phyloP scores from a whole-genome alignment of 1,140 invertebrate genomes.

The Dreissena rostriformis region DNA sequence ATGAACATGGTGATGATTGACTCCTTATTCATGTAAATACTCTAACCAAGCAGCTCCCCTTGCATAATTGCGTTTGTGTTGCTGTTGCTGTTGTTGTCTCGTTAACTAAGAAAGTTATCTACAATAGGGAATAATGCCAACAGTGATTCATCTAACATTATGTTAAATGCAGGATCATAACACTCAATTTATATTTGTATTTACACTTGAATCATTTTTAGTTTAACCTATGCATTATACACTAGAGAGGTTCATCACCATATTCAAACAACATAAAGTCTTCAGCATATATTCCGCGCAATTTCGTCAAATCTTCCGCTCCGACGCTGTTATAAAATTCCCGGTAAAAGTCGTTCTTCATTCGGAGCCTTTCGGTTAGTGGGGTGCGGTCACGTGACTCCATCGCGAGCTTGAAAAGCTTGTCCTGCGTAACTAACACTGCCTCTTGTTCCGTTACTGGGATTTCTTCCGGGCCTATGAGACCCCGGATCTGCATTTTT shows the following conservation, averaged over 20 bases:
- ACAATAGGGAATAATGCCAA: neutral
- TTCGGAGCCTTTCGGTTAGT: slow-evolving; percentile 8
- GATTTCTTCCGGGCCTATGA: slow-evolving; percentile 50
- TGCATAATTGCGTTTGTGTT: neutral
- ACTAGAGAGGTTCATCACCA: slow-evolving; percentile 30
- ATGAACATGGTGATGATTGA: no score
- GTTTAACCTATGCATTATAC: neutral
- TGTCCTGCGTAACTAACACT: neutral
- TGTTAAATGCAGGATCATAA: neutral
- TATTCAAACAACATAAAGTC: slow-evolving; percentile 65
- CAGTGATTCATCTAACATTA: neutral
- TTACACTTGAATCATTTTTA: neutral
- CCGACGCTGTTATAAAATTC: slow-evolving; percentile 42
- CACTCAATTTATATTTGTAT: neutral
- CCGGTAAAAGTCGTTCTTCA: slow-evolving; percentile 44
- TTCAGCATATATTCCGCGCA: slow-evolving; percentile 40
- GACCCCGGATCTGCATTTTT: slow-evolving; percentile 66
- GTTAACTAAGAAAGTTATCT: neutral
- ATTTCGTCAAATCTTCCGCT: slow-evolving; percentile 23
- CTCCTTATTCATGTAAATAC: no score
- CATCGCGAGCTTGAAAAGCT: slow-evolving; percentile 42
- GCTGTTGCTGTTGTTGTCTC: neutral
- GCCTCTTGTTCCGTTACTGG: slow-evolving; percentile 25
- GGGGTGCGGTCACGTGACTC: neutral
- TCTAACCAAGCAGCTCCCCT: no score